Conservation (phyloP, 2,113 vertebrate species). For the Verasper variegatus region DNA sequence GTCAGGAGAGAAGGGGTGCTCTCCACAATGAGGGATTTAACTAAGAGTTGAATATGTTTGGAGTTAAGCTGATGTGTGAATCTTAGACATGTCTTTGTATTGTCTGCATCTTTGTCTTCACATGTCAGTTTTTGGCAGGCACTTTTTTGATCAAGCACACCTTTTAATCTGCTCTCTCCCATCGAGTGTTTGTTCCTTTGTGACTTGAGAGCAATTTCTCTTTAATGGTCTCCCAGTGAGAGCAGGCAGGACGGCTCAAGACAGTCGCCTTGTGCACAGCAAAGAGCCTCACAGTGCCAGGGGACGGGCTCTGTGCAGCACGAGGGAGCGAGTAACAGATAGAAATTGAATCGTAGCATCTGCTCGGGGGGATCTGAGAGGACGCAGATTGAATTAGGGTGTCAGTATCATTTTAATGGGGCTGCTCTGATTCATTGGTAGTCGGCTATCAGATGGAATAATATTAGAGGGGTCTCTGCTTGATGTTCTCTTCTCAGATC, state of each 20-base stretch:
- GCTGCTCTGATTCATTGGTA: constrained; percentile 65
- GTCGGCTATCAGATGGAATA: constrained; percentile 66
- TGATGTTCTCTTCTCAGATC: constrained; percentile 53
- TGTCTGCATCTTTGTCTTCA: neutral
- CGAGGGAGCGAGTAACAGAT: constrained; percentile 62
- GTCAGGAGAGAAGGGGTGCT: neutral
- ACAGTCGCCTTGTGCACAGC: constrained; percentile 46
- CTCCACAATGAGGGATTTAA: constrained; percentile 17
- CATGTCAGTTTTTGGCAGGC: constrained; percentile 35
- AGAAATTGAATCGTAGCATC: constrained; percentile 76
- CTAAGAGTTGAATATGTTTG: constrained; percentile 33
- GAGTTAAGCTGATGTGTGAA: constrained; percentile 42
- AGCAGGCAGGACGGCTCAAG: constrained; percentile 39
- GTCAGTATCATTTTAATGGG: constrained; percentile 76
- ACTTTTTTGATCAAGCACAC: constrained; percentile 55
- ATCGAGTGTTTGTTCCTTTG: constrained; percentile 29
- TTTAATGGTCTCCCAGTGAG: constrained; percentile 44
- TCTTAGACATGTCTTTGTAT: constrained; percentile 35
- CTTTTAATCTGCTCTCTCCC: constrained; percentile 36
- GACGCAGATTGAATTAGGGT: constrained; percentile 76
- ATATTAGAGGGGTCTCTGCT: constrained; percentile 50
- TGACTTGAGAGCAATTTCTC: constrained; percentile 36
- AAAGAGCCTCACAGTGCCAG: constrained; percentile 47
- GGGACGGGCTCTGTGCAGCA: constrained; percentile 51
- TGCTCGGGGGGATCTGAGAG: constrained; percentile 71